A percentile compares a stretch with the other conserved stretches of the same genome.
These are phyloP conservation scores for Chondrosia reniformis DNA, from an alignment of 37 sponge, comb jelly and placozoan species.

Conservation along the genomic window DNA sequence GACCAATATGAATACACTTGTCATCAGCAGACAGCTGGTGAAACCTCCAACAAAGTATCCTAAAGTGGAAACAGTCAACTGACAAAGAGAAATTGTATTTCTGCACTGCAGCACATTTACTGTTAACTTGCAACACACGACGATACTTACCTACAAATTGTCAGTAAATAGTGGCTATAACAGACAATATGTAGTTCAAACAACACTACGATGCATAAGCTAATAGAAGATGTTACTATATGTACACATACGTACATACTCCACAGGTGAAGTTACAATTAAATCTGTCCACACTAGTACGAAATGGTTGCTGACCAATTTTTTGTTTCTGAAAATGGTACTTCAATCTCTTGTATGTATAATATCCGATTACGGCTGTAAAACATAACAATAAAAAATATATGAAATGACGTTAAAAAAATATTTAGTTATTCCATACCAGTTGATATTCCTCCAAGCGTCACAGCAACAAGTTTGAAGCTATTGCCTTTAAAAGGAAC, in stretches of 20 bases:
- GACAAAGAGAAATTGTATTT: background rate
- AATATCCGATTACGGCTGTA: too few relatives aligned
- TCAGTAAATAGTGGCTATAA: too few relatives aligned
- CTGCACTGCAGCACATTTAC: too few relatives aligned
- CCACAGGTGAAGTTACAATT: background rate
- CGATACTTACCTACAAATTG: background rate
- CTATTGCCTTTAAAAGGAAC: too few relatives aligned
- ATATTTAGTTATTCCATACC: background rate
- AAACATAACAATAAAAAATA: too few relatives aligned
- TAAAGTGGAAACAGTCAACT: background rate
- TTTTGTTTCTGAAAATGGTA: constrained; percentile 19
- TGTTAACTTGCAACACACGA: too few relatives aligned
- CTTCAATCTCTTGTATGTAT: too few relatives aligned
- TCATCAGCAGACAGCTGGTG: background rate
- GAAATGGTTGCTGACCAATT: background rate
- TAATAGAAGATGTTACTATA: background rate
- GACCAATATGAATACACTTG: background rate
- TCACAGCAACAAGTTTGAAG: too few relatives aligned
- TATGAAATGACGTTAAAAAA: background rate
- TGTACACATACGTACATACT: background rate
- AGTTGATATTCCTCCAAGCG: background rate
- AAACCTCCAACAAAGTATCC: constrained; percentile 13
- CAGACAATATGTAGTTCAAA: too few relatives aligned
- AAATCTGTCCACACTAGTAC: background rate
- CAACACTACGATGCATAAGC: too few relatives aligned